Conservation (phyloP, 2,888 invertebrate genomes). For the Eristalis tenax region DNA sequence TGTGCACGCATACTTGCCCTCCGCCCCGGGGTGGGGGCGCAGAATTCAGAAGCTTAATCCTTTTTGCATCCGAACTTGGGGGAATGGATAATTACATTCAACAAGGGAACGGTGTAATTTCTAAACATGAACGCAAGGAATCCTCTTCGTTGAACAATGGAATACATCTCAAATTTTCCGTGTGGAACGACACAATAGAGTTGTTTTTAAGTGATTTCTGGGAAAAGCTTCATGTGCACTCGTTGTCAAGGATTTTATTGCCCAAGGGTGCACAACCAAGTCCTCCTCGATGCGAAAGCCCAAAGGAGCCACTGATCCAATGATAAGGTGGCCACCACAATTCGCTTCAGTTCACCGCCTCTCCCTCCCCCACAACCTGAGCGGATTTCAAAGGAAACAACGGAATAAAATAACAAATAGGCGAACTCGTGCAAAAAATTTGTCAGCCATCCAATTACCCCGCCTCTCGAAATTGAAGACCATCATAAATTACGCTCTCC, state of each 20-base stretch:
- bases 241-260: neutral
- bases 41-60: too few relatives aligned
- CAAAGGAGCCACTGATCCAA: too few relatives aligned
- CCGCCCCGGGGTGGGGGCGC: too few relatives aligned
- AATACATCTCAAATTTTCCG: neutral
- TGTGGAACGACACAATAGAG: neutral
- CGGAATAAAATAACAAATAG: neutral
- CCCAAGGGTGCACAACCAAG: neutral
- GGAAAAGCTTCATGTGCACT: neutral
- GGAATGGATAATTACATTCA: neutral
- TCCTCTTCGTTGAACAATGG: neutral
- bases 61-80: slow-evolving; percentile 6
- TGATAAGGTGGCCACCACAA: too few relatives aligned
- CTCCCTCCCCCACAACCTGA: too few relatives aligned
- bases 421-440: too few relatives aligned
- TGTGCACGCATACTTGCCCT: neutral
- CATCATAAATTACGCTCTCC: neutral
- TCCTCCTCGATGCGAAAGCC: too few relatives aligned
- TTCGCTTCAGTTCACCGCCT: too few relatives aligned
- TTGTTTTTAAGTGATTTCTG: neutral
- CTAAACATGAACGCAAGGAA: neutral
- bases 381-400: too few relatives aligned
- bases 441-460: neutral
- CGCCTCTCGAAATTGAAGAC: neutral
- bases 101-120: neutral